These are phyloP conservation scores for Propsilocerus akamusi DNA, from an alignment of 1,140 invertebrate genomes.

Conservation along the genomic window DNA sequence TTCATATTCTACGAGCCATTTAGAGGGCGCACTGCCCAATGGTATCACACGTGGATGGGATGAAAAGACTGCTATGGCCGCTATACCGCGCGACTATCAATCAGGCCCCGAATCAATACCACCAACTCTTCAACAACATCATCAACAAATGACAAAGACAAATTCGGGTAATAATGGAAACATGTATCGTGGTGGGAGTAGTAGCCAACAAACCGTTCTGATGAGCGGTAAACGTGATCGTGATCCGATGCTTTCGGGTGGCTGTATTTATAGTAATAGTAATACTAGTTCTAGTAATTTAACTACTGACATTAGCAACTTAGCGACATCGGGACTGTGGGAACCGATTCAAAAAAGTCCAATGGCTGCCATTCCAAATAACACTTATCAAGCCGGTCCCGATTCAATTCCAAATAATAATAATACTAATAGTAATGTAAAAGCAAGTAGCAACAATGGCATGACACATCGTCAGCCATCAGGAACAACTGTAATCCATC, in stretches of 20 bases:
- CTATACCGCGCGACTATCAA: conserved; percentile 19
- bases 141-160: conserved; percentile 7
- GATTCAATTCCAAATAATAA: conserved; percentile 17
- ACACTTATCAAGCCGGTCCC: conserved; percentile 24
- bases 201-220: conserved; percentile 10
- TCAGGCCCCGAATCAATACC: conserved; percentile 11
- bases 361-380: conserved; percentile 25
- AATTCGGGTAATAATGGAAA: neutral
- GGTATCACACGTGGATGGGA: conserved; percentile 16
- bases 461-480: conserved; percentile 11
- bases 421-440: conserved; percentile 6
- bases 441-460: conserved; percentile 13
- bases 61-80: conserved; percentile 16
- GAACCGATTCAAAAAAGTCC: conserved; percentile 18
- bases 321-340: conserved; percentile 14
- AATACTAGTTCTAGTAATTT: conserved; percentile 6
- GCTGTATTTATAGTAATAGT: conserved; percentile 9
- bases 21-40: neutral
- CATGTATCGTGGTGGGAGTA: neutral
- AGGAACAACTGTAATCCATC: conserved; percentile 8
- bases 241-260: conserved; percentile 22
- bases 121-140: conserved; percentile 10
- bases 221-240: conserved; percentile 10
- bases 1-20: neutral
- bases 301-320: conserved; percentile 9